phyloP scores from a whole-genome alignment of 2,113 vertebrate genomes.

The Steatornis caripensis region DNA sequence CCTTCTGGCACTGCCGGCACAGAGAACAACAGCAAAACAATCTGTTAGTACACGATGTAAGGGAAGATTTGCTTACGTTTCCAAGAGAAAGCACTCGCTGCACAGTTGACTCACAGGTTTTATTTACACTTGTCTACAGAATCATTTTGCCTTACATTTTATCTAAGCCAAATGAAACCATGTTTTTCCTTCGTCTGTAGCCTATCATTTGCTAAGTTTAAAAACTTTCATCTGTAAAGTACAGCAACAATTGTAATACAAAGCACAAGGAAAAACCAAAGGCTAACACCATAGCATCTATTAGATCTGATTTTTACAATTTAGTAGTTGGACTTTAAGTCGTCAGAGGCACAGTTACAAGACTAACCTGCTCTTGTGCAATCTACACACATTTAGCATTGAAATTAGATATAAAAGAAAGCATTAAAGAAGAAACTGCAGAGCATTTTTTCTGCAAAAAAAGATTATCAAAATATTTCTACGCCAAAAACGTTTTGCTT shows the following conservation, averaged over 20 bases:
- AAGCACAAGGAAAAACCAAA: constrained; percentile 67
- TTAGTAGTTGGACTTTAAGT: constrained; percentile 66
- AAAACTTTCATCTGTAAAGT: constrained; percentile 64
- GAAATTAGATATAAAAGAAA: constrained; percentile 61
- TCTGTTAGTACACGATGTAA: accelerated
- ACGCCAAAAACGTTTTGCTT: constrained; percentile 52
- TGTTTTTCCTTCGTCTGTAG: constrained; percentile 45
- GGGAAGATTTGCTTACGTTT: neutral
- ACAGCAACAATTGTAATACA: constrained; percentile 75
- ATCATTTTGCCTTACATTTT: constrained; percentile 69
- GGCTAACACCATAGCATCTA: constrained; percentile 69
- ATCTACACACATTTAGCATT: constrained; percentile 69
- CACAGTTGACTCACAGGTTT: constrained; percentile 73
- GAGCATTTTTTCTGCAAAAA: constrained; percentile 61
- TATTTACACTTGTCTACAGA: constrained; percentile 83
- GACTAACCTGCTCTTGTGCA: constrained; percentile 75
- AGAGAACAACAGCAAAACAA: too few species aligned
- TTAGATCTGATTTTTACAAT: constrained; percentile 61
- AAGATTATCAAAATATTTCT: constrained; percentile 73
- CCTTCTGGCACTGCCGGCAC: neutral
- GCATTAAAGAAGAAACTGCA: constrained; percentile 43
- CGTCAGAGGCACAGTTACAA: constrained; percentile 77
- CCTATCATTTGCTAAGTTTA: constrained; percentile 62
- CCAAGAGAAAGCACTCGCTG: constrained; percentile 44
- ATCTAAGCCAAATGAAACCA: constrained; percentile 70